Base-by-base conservation (phyloP, 1,140 invertebrate genomes). In the Pachyrhynchus sulphureomaculatus region DNA sequence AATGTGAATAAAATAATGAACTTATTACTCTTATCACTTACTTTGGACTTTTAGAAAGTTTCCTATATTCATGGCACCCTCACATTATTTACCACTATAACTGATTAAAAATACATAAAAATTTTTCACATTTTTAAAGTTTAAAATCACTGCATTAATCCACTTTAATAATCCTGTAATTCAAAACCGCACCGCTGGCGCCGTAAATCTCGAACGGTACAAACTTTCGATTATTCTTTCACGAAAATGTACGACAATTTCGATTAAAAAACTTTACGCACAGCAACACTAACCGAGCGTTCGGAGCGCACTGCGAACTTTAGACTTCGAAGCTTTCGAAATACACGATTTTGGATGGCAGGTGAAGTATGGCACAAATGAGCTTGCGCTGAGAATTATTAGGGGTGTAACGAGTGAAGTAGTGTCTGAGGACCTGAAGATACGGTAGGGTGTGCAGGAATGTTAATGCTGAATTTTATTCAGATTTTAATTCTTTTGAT, bases 301-400 rank as follows among this genome's bases (percentile, higher is more conserved):
- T 36, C 18, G 33, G 45, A 58, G 55, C 55, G 55, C 55, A 58
- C 55, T 58, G 55, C 55, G 44, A 58, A 58, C 55, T 58, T 58
- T 48, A 58, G 47, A 58, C 32, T 58, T 58, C n/a, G 13, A 48
- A 29, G 26, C 26, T 29, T 29, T 29, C 12, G 26, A 58, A 58
- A 39, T 44, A 58, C 44, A 29, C 55, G 55, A 58, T 58, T 58
- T 58, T 26, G 44, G 55, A 58, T 44, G 55, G 44, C 55, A 58
- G 55, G 55, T 58, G 34, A 58, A 58, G 44, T 58, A 58, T 58
- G 45, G 44, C 55, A 39, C 45, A 58, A 58, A 58, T 58, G 55
- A 39, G 55, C 45, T 49, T 58, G 55, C 55, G 55, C 55, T 39
- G 24, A 29, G 42, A 39, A 47, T 58, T 21, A 58, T 48, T 58